These are phyloP conservation scores for Hippopotamus amphibius DNA, from an alignment of 2,113 vertebrate genomes.

Conservation along the genomic window DNA sequence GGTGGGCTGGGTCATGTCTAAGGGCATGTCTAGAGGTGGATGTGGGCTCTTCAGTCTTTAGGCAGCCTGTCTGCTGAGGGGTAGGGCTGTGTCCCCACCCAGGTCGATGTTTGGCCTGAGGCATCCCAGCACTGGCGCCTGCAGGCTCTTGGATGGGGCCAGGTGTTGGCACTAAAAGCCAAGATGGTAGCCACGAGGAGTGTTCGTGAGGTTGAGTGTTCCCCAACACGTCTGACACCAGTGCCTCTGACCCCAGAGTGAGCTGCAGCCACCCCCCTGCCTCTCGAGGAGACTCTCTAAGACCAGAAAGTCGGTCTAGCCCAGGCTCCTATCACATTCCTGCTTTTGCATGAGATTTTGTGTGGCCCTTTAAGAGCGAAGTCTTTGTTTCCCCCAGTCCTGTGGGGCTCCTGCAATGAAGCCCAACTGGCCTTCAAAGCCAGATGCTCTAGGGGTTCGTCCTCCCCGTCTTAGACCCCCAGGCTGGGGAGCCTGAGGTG, in stretches of 20 bases:
- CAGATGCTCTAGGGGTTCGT: neutral
- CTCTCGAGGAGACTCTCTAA: neutral
- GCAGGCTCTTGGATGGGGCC: neutral
- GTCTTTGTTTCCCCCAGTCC: neutral
- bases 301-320: neutral
- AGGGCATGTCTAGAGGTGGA: neutral
- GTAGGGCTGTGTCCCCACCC: neutral
- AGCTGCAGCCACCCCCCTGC: neutral
- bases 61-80: neutral
- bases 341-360: neutral
- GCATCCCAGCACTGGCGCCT: neutral
- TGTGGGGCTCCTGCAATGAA: neutral
- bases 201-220: neutral
- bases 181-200: neutral
- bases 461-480: neutral
- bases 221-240: neutral
- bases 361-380: neutral
- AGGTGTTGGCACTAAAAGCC: neutral
- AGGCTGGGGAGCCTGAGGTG: neutral
- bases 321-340: neutral
- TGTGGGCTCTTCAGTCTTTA: neutral
- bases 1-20: neutral
- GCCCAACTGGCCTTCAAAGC: neutral
- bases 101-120: no score
- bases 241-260: neutral